A percentile compares a stretch with the other conserved stretches of the same genome.
These are phyloP conservation scores for Theocolax elegans DNA, from an alignment of 1,140 invertebrate species.

Conservation along the genomic window DNA sequence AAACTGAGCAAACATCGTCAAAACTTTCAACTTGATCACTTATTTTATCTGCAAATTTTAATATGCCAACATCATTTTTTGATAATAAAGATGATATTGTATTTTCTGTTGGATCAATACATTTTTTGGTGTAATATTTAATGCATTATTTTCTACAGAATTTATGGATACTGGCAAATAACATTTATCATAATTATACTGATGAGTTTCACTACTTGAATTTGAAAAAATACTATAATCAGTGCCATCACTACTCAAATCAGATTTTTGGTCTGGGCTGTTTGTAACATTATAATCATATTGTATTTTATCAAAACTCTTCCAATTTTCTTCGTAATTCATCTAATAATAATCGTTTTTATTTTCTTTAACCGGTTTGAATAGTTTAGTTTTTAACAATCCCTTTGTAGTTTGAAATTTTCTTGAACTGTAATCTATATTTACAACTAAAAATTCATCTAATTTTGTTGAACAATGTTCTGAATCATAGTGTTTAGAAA, in stretches of 20 bases:
- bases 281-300: not conserved
- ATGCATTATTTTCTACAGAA: not conserved
- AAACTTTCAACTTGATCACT: not conserved
- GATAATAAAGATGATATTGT: too few relatives aligned
- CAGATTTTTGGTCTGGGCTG: not conserved
- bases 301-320: not conserved
- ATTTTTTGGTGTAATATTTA: too few relatives aligned
- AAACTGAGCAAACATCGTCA: not conserved
- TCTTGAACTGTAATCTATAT: not conserved
- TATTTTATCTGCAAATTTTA: not conserved
- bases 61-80: too few relatives aligned
- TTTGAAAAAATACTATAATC: not conserved
- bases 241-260: not conserved
- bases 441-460: not conserved
- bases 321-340: not conserved
- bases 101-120: too few relatives aligned
- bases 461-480: not conserved
- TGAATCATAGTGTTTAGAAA: not conserved
- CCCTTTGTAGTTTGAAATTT: not conserved
- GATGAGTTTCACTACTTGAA: too few relatives aligned
- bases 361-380: too few relatives aligned
- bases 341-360: not conserved
- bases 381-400: not conserved
- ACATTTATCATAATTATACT: not conserved
- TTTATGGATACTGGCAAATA: not conserved